Conservation (phyloP, 2,888 invertebrate genomes). For the Chrysopilus asiliformis region DNA sequence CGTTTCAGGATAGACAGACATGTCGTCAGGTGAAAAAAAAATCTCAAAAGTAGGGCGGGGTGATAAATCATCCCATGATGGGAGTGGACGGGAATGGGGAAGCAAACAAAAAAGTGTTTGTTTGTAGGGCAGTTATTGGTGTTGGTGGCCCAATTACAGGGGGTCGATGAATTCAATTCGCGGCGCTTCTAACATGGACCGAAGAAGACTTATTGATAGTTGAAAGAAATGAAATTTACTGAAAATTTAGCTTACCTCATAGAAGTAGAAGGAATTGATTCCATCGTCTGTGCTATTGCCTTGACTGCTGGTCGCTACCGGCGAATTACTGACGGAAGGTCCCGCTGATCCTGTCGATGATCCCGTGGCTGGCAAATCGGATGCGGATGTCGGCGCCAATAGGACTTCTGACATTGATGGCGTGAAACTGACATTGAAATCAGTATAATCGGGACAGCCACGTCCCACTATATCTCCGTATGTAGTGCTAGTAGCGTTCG, state of each 20-base stretch:
- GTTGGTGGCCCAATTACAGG: no score
- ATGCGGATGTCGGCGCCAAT: constrained; percentile 28
- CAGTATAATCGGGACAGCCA: constrained; percentile 4
- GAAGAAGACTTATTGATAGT: no score
- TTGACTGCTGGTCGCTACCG: constrained; percentile 3
- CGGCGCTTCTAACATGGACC: no score
- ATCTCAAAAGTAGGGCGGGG: no score
- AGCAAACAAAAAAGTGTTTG: no score
- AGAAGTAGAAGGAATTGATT: constrained; percentile 35
- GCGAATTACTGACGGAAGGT: constrained; percentile 17
- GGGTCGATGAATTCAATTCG: no score
- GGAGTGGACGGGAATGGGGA: no score
- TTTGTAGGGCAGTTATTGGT: no score
- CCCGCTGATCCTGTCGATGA: constrained; percentile 18
- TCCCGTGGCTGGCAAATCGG: constrained; percentile 18
- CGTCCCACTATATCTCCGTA: constrained; percentile 1
- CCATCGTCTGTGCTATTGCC: constrained; percentile 17
- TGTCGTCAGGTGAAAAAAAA: no score
- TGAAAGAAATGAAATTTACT: no score
- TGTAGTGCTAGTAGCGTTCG: background rate
- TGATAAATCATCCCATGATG: no score
- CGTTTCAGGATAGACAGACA: no score
- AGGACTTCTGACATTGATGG: constrained; percentile 29
- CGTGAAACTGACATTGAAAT: constrained; percentile 24
- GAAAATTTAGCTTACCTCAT: constrained; percentile 28